Evolutionary conservation across 1,140 invertebrate genomes (phyloP).

Genomic region (Adelges cooleyi): DNA sequence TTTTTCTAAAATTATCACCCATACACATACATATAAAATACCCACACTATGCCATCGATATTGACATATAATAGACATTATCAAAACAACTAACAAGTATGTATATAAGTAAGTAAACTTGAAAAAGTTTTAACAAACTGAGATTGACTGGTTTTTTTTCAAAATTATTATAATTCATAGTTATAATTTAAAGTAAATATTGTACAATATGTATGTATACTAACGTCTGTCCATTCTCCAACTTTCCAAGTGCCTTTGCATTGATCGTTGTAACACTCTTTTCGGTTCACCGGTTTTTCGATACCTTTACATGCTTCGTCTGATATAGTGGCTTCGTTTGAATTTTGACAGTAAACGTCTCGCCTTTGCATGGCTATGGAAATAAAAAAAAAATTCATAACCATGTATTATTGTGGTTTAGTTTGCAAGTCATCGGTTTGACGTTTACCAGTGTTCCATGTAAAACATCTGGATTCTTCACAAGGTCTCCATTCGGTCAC

Average conservation of each 20-base stretch:
- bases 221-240: constrained; percentile 77
- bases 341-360: constrained; percentile 54
- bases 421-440: neutral
- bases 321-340: constrained; percentile 50
- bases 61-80: too few relatives aligned
- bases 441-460: constrained; percentile 54
- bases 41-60: too few relatives aligned
- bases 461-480: constrained; percentile 57
- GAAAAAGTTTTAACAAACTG: too few relatives aligned
- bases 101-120: too few relatives aligned
- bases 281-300: constrained; percentile 53
- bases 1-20: too few relatives aligned
- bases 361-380: constrained; percentile 57
- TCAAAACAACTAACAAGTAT: too few relatives aligned
- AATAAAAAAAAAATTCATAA: neutral
- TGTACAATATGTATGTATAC: too few relatives aligned
- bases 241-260: constrained; percentile 75
- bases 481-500: constrained; percentile 58
- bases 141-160: too few relatives aligned
- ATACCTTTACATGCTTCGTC: constrained; percentile 51
- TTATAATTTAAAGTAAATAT: too few relatives aligned
- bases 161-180: too few relatives aligned
- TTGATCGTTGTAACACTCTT: constrained; percentile 63
- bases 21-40: too few relatives aligned
- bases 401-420: neutral